These are phyloP conservation scores for Rousettus madagascariensis DNA, from an alignment of 2,797 vertebrate species.

Conservation along the genomic window DNA sequence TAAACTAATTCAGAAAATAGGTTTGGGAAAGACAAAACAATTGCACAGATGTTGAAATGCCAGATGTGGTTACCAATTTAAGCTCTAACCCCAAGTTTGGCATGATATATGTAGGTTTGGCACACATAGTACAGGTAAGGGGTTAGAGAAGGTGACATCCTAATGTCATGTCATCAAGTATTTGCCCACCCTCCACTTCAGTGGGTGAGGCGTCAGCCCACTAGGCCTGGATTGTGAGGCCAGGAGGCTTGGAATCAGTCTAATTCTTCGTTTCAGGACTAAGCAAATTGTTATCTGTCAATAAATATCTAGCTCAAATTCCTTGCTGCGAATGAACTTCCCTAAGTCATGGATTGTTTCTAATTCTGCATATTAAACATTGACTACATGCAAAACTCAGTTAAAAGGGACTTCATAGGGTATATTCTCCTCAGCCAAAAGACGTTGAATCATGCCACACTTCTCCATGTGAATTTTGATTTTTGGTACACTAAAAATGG, in stretches of 20 bases:
- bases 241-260: background rate
- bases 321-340: background rate
- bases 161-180: background rate
- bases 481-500: slow-evolving; percentile 5
- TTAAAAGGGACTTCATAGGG: slow-evolving; percentile 30
- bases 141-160: background rate
- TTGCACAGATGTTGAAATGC: slow-evolving; percentile 33
- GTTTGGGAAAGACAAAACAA: slow-evolving; percentile 13
- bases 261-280: slow-evolving; percentile 15
- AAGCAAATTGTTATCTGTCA: slow-evolving; percentile 9
- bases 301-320: slow-evolving; percentile 28
- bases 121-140: background rate
- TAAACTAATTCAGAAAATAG: slow-evolving; percentile 43
- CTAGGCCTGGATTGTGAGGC: background rate
- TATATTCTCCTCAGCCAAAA: slow-evolving; percentile 43
- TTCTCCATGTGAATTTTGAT: slow-evolving; percentile 8
- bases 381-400: slow-evolving; percentile 20
- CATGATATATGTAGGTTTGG: background rate
- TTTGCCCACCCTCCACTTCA: background rate
- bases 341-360: background rate
- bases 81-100: background rate
- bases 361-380: slow-evolving; percentile 13
- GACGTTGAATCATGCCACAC: background rate
- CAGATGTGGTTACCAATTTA: background rate
- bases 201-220: background rate